phyloP scores from a whole-genome alignment of 2,113 vertebrate species.

The Agapornis roseicollis region DNA sequence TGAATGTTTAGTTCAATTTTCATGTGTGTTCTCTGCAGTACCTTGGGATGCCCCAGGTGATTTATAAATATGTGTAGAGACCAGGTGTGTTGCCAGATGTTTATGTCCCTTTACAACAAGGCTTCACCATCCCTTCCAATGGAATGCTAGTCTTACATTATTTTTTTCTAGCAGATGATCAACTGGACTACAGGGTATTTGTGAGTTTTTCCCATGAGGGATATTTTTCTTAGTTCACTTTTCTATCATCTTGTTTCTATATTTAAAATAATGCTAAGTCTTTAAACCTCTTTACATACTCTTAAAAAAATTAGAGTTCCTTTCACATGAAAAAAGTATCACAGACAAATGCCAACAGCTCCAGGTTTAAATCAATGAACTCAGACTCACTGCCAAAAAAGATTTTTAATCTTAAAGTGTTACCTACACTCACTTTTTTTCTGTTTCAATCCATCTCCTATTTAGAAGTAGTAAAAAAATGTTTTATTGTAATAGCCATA shows the following conservation, averaged over 20 bases:
- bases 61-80: constrained; percentile 67
- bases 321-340: neutral
- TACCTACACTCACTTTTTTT: neutral
- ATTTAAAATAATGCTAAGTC: constrained; percentile 12
- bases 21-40: neutral
- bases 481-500: neutral
- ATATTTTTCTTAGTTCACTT: neutral
- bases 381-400: constrained; percentile 22
- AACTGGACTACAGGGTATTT: neutral
- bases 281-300: constrained; percentile 1
- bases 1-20: constrained; percentile 8
- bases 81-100: constrained; percentile 72
- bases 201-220: neutral
- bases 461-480: neutral
- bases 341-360: constrained; percentile 11
- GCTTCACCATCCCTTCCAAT: constrained; percentile 30
- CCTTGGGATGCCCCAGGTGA: constrained; percentile 55
- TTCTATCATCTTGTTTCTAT: neutral
- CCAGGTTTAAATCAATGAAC: constrained; percentile 37
- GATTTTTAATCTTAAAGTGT: constrained; percentile 22
- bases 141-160: neutral
- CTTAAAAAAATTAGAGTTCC: neutral
- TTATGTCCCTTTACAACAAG: constrained; percentile 51
- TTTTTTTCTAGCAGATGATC: constrained; percentile 36
- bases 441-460: neutral